Evolutionary conservation across 2,113 vertebrate genomes (phyloP).

Genomic region (Silurus glanis): DNA sequence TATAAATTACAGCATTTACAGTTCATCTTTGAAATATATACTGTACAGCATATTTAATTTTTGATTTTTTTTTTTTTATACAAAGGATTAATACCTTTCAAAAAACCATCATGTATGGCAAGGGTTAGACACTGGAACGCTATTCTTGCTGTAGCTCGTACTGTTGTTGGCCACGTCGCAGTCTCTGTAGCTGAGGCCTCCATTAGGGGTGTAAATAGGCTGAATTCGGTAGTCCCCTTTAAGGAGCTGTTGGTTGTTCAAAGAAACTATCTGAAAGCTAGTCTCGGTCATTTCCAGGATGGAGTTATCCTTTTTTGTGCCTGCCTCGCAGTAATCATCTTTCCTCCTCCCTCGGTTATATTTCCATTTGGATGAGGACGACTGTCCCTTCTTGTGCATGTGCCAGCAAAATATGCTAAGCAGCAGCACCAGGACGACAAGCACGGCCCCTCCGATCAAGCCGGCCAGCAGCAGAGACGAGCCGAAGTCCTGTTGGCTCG

Average conservation of each 20-base stretch:
- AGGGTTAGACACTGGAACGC: slow-evolving; percentile 85
- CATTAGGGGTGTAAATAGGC: slow-evolving; percentile 93
- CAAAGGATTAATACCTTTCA: slow-evolving; percentile 62
- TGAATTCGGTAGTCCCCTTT: slow-evolving; percentile 96
- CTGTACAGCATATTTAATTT: slow-evolving; percentile 64
- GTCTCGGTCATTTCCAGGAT: slow-evolving; percentile 98
- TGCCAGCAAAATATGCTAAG: slow-evolving; percentile 92
- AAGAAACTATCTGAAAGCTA: slow-evolving; percentile 94
- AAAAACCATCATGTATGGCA: slow-evolving; percentile 85
- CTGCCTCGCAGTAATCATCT: slow-evolving; percentile 93
- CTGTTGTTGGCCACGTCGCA: slow-evolving; percentile 88
- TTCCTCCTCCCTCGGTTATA: slow-evolving; percentile 91
- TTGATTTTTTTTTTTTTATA: slow-evolving; percentile 52
- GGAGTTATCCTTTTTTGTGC: slow-evolving; percentile 95
- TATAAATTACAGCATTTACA: slow-evolving; percentile 85
- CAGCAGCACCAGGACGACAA: slow-evolving; percentile 83
- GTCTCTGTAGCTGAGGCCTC: slow-evolving; percentile 88
- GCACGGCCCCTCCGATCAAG: slow-evolving; percentile 85
- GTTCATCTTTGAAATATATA: slow-evolving; percentile 65
- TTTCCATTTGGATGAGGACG: slow-evolving; percentile 89
- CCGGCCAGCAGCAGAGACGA: slow-evolving; percentile 87
- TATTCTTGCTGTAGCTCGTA: slow-evolving; percentile 87
- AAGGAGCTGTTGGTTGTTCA: slow-evolving; percentile 96
- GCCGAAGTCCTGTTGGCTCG: slow-evolving; percentile 80
- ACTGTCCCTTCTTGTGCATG: slow-evolving; percentile 87